These are phyloP conservation scores for Cephus runcator DNA, from an alignment of 2,888 invertebrate species.

Conservation along the genomic window DNA sequence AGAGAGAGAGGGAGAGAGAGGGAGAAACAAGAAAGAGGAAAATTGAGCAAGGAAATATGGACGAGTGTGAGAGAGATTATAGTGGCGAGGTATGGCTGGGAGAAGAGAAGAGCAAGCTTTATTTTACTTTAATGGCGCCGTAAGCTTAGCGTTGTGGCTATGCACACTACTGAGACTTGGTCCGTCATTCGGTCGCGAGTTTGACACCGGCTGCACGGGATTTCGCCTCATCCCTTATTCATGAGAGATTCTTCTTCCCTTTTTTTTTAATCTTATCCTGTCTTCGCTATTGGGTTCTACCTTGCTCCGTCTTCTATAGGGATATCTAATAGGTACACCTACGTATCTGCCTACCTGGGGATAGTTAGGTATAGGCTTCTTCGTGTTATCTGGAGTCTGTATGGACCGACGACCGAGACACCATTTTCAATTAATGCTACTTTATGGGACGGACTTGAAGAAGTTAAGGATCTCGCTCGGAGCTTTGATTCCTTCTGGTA, in stretches of 20 bases:
- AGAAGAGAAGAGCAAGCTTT: slow-evolving; percentile 40
- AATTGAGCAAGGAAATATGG: slow-evolving; percentile 16
- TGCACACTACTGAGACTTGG: slow-evolving; percentile 37
- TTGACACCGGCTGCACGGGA: slow-evolving; percentile 38
- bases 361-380: neutral
- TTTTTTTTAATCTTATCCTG: slow-evolving; percentile 11
- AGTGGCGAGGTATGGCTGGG: neutral
- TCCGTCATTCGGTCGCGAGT: slow-evolving; percentile 41
- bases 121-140: slow-evolving; percentile 57
- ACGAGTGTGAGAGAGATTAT: neutral
- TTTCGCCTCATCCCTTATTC: slow-evolving; percentile 57
- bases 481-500: slow-evolving; percentile 4
- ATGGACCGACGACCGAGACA: slow-evolving; percentile 1
- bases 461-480: slow-evolving; percentile 15
- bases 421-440: slow-evolving; percentile 26
- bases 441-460: slow-evolving; percentile 13
- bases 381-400: neutral
- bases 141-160: slow-evolving; percentile 41
- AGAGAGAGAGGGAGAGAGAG: slow-evolving; percentile 8
- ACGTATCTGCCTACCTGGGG: neutral
- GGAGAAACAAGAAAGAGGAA: neutral
- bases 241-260: slow-evolving; percentile 38
- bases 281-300: neutral
- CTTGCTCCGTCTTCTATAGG: neutral
- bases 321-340: neutral